Evolutionary conservation across 2,797 vertebrate genomes (phyloP).

Genomic region (Steatocranus sp.): DNA sequence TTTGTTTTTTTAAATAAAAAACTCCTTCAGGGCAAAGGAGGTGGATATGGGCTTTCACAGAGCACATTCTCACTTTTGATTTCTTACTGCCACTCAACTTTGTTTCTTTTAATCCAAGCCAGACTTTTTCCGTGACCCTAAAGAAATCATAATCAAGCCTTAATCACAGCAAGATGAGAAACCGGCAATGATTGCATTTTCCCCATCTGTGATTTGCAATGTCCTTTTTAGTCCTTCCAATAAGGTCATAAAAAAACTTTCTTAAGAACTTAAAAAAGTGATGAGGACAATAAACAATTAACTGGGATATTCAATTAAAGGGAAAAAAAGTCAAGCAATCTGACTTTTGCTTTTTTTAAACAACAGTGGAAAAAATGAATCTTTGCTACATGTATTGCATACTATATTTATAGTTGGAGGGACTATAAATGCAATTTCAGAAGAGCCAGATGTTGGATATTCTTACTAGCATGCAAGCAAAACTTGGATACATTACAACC

Average conservation of each 20-base stretch:
- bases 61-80: background rate
- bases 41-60: background rate
- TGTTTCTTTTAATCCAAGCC: background rate
- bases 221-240: background rate
- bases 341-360: background rate
- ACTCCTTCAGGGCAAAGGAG: background rate
- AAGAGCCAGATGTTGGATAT: background rate
- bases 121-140: background rate
- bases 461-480: background rate
- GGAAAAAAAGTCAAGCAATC: background rate
- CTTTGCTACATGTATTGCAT: background rate
- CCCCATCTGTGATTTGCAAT: background rate
- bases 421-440: background rate
- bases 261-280: background rate
- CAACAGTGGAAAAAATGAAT: background rate
- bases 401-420: background rate
- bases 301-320: background rate
- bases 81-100: background rate
- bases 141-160: background rate
- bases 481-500: background rate
- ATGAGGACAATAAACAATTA: background rate
- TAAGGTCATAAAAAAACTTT: background rate
- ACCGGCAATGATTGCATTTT: background rate
- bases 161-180: background rate
- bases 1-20: fast-evolving